Evolutionary conservation across 2,888 invertebrate genomes (phyloP), one percentile per base, ranked within the genome.

Genomic region (Xestia sexstrigata): DNA sequence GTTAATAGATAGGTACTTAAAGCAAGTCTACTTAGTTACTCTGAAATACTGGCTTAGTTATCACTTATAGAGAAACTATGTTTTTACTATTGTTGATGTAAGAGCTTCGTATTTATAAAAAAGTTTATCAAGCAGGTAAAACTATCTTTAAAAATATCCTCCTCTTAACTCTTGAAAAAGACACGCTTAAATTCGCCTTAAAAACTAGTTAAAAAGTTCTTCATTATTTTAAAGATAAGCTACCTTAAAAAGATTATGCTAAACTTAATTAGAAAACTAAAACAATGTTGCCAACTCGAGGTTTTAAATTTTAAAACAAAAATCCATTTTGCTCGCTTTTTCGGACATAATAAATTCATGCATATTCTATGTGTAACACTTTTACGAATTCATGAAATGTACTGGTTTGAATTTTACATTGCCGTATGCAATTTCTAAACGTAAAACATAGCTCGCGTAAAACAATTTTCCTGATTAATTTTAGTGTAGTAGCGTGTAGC

Each of bases 251-350:
- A 65, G 3, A 68, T 76, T 60, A 81, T 39, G 23, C 68, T 30
- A 65, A 65, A 70, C 42, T 76, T 76, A 84, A 81, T 85, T 70
- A 71, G 23, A 76, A 79, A 76, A 74, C 74, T 86, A 47, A 86
- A 86, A 76, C 58, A 47, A 67, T 78, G 26, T 68, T 82, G 55
- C 68, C 23, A 55, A 42, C n/a, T 62, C 63, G 17, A 35, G 26
- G n/a, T 72, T 60, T 66, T 30, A 71, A 70, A 78, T 70, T 75
- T 52, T 74, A 35, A 58, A 47, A 39, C 65, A 35, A 60, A 75
- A 78, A 72, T 77, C 30, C 60, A 69, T 79, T 84, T 76, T 45
- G 30, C 63, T 20, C 66, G 68, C 70, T 20, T 68, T 83, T 85
- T 74, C 65, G 71, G 30, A 26, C 66, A 60, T 78, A 73, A 74